These are phyloP conservation scores for Bhutanitis thaidina DNA, from an alignment of 2,888 invertebrate genomes.

Conservation along the genomic window DNA sequence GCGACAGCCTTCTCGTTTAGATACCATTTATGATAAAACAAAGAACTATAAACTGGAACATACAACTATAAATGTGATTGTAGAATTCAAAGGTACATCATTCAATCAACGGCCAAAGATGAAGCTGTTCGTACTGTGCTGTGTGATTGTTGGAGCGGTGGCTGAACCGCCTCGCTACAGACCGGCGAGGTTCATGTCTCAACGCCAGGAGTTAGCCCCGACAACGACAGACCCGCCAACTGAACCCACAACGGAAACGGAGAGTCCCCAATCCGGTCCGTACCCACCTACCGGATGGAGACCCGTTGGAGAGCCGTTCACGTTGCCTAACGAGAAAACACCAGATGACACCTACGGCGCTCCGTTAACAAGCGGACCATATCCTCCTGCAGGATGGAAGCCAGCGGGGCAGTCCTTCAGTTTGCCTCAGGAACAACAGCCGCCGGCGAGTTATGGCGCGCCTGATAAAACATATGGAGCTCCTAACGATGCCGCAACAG, in stretches of 20 bases:
- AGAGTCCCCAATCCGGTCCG: conserved; percentile 22
- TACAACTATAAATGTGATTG: conserved; percentile 6
- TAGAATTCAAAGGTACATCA: neutral
- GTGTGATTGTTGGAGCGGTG: conserved; percentile 42
- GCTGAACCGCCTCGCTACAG: conserved; percentile 70
- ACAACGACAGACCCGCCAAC: conserved; percentile 62
- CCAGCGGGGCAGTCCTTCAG: conserved; percentile 60
- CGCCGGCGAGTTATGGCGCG: conserved; percentile 35
- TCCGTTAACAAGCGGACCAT: conserved; percentile 45
- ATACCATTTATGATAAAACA: conserved; percentile 12
- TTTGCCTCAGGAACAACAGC: conserved; percentile 51
- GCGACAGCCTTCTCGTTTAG: neutral
- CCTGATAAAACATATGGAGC: conserved; percentile 47
- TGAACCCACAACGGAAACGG: conserved; percentile 49
- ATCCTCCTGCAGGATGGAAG: conserved; percentile 68
- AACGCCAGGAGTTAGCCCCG: conserved; percentile 64
- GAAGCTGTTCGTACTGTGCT: conserved; percentile 56
- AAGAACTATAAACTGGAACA: conserved; percentile 8
- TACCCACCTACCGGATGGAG: conserved; percentile 70
- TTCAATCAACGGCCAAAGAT: conserved; percentile 36
- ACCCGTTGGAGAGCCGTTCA: conserved; percentile 40
- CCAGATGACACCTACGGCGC: conserved; percentile 46
- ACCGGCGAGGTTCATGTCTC: conserved; percentile 67
- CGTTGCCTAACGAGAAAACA: conserved; percentile 37
- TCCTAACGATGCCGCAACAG: conserved; percentile 40